These are phyloP conservation scores for Heterohyrax brucei DNA, from an alignment of 2,797 vertebrate species.

Conservation along the genomic window DNA sequence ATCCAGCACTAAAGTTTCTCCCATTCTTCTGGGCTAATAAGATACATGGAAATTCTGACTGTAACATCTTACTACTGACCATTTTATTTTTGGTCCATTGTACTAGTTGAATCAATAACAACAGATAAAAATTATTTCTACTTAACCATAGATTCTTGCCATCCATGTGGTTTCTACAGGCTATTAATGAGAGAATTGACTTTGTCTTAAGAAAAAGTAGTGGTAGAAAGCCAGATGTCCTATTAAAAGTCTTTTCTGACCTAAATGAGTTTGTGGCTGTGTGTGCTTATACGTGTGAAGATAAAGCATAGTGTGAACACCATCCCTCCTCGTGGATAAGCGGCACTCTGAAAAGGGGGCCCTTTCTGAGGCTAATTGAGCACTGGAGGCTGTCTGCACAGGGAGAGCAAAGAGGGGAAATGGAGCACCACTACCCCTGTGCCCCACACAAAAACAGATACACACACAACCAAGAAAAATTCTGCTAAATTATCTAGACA, in stretches of 20 bases:
- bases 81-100: conserved; percentile 44
- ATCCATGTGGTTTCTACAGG: background rate
- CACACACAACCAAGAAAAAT: background rate
- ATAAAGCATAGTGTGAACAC: conserved; percentile 57
- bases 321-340: background rate
- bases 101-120: background rate
- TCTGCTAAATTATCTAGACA: background rate
- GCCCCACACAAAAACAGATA: too few relatives aligned
- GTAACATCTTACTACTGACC: background rate
- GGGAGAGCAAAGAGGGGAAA: background rate
- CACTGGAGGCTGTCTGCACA: conserved; percentile 42
- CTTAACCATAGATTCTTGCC: background rate
- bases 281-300: conserved; percentile 28
- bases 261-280: conserved; percentile 48
- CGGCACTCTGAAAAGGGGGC: conserved; percentile 62
- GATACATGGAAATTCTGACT: background rate
- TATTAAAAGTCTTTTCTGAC: conserved; percentile 25
- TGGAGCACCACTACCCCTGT: background rate
- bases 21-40: background rate
- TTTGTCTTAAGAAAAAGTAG: background rate
- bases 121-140: background rate
- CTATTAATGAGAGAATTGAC: conserved; percentile 6
- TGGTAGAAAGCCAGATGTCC: conserved; percentile 58
- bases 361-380: conserved; percentile 67
- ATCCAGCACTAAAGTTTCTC: background rate